These are phyloP conservation scores for Lucinisca nassula DNA, from an alignment of 2,888 invertebrate genomes.

Conservation along the genomic window DNA sequence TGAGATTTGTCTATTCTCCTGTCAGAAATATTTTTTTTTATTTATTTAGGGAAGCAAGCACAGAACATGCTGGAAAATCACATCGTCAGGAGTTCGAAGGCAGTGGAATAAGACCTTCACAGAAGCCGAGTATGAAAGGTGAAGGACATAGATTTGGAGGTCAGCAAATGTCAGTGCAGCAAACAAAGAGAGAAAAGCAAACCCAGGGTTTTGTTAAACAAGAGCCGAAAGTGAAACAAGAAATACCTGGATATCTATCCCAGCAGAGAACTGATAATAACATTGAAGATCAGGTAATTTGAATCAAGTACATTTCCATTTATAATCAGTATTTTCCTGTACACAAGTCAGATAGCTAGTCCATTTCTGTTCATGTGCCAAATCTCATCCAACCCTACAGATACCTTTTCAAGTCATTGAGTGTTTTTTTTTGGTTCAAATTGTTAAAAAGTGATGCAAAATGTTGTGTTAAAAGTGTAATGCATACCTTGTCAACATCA, in stretches of 20 bases:
- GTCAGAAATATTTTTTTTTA: too few relatives aligned
- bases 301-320: too few relatives aligned
- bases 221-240: not conserved
- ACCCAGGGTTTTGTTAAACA: not conserved
- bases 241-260: not conserved
- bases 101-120: slow-evolving; percentile 25
- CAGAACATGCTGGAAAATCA: slow-evolving; percentile 72
- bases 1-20: too few relatives aligned
- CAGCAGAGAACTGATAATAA: not conserved
- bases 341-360: too few relatives aligned
- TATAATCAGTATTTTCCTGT: too few relatives aligned
- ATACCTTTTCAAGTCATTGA: too few relatives aligned
- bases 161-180: not conserved
- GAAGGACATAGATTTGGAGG: not conserved
- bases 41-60: slow-evolving; percentile 75
- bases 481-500: too few relatives aligned
- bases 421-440: too few relatives aligned
- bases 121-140: not conserved
- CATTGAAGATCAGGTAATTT: not conserved
- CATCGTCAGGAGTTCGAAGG: slow-evolving; percentile 74
- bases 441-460: too few relatives aligned
- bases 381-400: too few relatives aligned
- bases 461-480: too few relatives aligned
- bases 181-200: not conserved
- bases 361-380: too few relatives aligned